phyloP scores from a whole-genome alignment of 2,797 vertebrate genomes.

The Pangasius larnaudii region DNA sequence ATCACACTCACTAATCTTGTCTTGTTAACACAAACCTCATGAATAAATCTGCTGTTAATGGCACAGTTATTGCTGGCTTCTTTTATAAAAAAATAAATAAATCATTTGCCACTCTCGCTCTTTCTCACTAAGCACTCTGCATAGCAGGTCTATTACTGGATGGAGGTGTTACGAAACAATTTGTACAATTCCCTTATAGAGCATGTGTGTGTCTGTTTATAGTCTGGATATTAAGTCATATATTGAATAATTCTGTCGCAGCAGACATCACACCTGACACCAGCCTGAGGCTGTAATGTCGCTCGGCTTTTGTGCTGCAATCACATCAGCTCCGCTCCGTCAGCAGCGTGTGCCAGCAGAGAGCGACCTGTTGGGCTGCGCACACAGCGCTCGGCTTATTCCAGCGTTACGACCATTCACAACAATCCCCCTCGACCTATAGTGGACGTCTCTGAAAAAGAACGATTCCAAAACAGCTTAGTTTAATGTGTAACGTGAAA shows the following conservation, averaged over 20 bases:
- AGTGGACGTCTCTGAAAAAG: not conserved
- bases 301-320: slow-evolving; percentile 71
- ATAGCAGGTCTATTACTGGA: not conserved
- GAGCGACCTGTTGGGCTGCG: slow-evolving; percentile 57
- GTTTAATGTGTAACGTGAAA: not conserved
- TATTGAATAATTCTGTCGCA: not conserved
- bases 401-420: not conserved
- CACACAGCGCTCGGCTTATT: not conserved
- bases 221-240: not conserved
- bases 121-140: not conserved
- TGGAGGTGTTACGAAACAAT: not conserved
- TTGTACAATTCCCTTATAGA: too few species aligned
- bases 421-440: not conserved
- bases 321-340: slow-evolving; percentile 71
- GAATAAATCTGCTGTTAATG: not conserved
- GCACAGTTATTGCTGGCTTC: not conserved
- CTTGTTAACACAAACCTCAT: not conserved
- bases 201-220: not conserved
- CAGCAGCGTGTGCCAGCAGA: slow-evolving; percentile 63
- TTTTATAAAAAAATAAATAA: too few species aligned
- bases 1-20: not conserved
- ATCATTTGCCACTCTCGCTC: not conserved
- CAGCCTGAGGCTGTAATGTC: slow-evolving; percentile 57
- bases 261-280: slow-evolving; percentile 31
- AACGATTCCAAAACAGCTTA: not conserved